Evolutionary conservation across 2,797 vertebrate genomes (phyloP).

Genomic region (Eupleurogrammus muticus): DNA sequence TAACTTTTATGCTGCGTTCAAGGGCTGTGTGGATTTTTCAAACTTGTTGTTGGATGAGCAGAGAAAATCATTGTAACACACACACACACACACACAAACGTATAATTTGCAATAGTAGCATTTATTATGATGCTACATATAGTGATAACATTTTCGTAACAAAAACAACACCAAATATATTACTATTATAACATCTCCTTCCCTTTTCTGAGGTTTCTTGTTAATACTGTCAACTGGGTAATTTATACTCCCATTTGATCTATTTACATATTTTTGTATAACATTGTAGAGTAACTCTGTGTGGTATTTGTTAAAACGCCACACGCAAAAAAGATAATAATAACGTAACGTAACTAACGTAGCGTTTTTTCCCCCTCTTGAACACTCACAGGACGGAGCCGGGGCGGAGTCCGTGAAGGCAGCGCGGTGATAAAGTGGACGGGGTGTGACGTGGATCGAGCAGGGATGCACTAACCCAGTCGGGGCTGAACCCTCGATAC

Average conservation of each 20-base stretch:
- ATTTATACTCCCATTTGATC: too few relatives aligned
- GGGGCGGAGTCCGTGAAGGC: constrained; percentile 45
- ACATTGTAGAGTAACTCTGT: not conserved
- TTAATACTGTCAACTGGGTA: too few relatives aligned
- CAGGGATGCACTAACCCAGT: constrained; percentile 35
- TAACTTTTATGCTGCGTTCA: constrained; percentile 34
- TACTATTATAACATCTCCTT: too few relatives aligned
- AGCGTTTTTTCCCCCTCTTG: accelerated
- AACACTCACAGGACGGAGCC: constrained; percentile 12
- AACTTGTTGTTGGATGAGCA: accelerated
- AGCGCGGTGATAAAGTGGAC: constrained; percentile 46
- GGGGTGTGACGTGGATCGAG: constrained; percentile 68
- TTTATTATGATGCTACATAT: not conserved
- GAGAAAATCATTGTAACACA: not conserved
- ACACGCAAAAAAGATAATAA: not conserved
- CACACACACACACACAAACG: too few relatives aligned
- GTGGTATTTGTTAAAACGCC: not conserved
- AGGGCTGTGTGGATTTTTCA: constrained; percentile 1
- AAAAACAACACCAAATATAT: too few relatives aligned
- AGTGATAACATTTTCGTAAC: too few relatives aligned
- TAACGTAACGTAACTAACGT: too few relatives aligned
- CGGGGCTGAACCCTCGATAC: not conserved
- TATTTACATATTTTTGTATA: too few relatives aligned
- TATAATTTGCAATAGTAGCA: not conserved
- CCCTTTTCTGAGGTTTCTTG: too few relatives aligned